Conservation (phyloP, 2,888 invertebrate genomes). For the Quadriops clusia region DNA sequence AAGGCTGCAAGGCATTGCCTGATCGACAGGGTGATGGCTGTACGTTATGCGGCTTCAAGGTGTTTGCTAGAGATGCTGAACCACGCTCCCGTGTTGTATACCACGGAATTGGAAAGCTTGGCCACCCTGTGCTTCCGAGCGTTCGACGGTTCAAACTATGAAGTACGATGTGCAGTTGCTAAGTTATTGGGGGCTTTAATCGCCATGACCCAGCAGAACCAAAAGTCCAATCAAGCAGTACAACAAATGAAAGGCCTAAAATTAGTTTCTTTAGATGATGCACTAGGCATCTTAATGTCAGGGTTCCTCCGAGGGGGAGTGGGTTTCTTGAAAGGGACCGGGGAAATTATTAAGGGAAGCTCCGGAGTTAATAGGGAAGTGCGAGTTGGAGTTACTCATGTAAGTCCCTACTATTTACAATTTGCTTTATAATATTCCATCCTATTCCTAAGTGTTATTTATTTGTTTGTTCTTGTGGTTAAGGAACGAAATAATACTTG, state of each 20-base stretch:
- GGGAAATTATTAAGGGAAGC: conserved; percentile 91
- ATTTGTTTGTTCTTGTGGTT: no score
- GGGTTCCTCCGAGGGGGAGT: conserved; percentile 91
- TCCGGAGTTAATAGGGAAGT: conserved; percentile 91
- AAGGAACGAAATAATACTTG: no score
- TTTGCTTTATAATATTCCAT: no score
- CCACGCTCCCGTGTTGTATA: conserved; percentile 72
- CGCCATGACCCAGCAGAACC: conserved; percentile 71
- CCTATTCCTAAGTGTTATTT: no score
- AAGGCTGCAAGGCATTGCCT: conserved; percentile 80
- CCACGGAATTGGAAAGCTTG: conserved; percentile 82
- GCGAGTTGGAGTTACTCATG: conserved; percentile 93
- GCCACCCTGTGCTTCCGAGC: conserved; percentile 86
- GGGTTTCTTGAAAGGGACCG: conserved; percentile 84
- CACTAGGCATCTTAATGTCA: conserved; percentile 78
- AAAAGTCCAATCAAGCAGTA: conserved; percentile 39
- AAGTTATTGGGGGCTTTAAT: conserved; percentile 80
- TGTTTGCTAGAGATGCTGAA: conserved; percentile 82
- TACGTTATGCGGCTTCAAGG: conserved; percentile 86
- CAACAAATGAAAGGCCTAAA: conserved; percentile 51
- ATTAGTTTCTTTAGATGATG: conserved; percentile 77
- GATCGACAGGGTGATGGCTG: conserved; percentile 85
- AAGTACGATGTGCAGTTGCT: conserved; percentile 84
- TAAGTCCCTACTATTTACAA: conserved; percentile 47
- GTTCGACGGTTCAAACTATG: conserved; percentile 85